phyloP scores from a whole-genome alignment of 2,888 invertebrate species.

The Seira ritae region DNA sequence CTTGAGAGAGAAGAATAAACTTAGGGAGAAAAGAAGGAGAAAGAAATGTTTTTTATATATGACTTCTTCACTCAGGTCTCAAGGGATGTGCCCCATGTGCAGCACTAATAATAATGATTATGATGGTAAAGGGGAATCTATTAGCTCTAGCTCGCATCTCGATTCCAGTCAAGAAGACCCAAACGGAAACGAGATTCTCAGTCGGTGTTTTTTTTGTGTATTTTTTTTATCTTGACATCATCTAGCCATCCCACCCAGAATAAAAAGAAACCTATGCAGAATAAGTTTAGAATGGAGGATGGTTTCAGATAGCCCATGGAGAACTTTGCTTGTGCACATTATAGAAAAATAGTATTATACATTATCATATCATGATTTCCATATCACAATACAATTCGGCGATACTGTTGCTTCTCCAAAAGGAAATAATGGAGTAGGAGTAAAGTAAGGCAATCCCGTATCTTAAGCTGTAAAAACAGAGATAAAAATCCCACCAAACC shows the following conservation, averaged over 20 bases:
- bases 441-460: conserved; percentile 6
- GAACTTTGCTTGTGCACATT: no score
- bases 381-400: conserved; percentile 5
- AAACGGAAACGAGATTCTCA: no score
- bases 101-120: no score
- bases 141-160: no score
- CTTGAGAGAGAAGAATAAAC: background rate
- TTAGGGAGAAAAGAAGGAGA: background rate
- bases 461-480: conserved; percentile 22
- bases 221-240: background rate
- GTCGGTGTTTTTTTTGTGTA: background rate
- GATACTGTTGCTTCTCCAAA: conserved; percentile 5
- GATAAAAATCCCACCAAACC: background rate
- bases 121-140: no score
- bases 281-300: no score
- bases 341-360: background rate
- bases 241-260: background rate
- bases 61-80: no score
- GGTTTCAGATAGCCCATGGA: no score
- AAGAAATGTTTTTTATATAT: no score
- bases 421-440: background rate
- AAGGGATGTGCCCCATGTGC: no score
- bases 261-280: no score
- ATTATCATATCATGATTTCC: conserved; percentile 7
- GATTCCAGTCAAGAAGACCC: no score